These are phyloP conservation scores for Pipistrellus nathusii DNA, from an alignment of 2,797 vertebrate genomes.

Conservation along the genomic window DNA sequence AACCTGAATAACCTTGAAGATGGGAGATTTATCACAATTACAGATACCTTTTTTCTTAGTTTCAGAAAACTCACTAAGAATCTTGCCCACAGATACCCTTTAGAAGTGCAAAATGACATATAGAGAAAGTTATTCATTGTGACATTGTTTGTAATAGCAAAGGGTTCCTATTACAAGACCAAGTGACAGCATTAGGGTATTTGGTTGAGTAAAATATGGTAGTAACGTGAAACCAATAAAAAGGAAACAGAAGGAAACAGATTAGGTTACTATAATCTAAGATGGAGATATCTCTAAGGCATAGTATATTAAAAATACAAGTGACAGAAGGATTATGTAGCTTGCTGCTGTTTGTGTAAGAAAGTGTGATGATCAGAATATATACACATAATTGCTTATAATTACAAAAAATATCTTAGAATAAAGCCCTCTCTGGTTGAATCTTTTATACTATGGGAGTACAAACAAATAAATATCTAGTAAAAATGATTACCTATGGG, in stretches of 20 bases:
- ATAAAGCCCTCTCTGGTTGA: background rate
- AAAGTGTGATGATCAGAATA: background rate
- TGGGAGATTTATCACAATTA: constrained; percentile 65
- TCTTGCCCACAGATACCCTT: background rate
- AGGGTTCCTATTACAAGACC: background rate
- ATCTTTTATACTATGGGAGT: background rate
- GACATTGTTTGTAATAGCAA: constrained; percentile 60
- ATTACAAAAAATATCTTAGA: constrained; percentile 16
- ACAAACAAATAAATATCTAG: constrained; percentile 39
- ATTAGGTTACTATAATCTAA: background rate
- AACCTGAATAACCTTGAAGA: constrained; percentile 49
- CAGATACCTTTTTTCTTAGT: constrained; percentile 6
- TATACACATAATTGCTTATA: background rate
- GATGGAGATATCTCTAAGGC: background rate
- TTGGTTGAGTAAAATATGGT: constrained; percentile 31
- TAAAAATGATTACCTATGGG: background rate
- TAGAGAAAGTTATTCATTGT: constrained; percentile 57
- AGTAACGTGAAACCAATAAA: background rate
- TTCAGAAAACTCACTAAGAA: constrained; percentile 36
- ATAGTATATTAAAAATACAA: constrained; percentile 7
- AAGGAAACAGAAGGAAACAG: background rate
- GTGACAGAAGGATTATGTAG: background rate
- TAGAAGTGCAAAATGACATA: constrained; percentile 61
- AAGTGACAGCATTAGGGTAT: background rate
- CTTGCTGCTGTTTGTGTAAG: background rate